Conservation (phyloP, 1,140 invertebrate species). For the Heterodera carotae region DNA sequence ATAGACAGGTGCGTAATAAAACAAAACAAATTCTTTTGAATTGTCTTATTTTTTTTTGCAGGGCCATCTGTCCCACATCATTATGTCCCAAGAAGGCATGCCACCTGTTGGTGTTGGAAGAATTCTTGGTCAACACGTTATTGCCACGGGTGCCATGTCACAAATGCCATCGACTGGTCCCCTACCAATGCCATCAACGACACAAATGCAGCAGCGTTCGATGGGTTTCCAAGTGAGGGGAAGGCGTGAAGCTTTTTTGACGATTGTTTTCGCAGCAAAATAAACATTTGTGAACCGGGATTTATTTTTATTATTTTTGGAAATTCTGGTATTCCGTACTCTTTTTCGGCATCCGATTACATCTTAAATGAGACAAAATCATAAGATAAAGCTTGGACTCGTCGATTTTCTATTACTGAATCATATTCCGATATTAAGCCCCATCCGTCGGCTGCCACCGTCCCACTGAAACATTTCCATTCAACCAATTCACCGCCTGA, state of each 20-base stretch:
- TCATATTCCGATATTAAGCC: not conserved
- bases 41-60: constrained; percentile 38
- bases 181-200: not conserved
- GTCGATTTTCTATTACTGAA: no score
- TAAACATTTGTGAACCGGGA: no score
- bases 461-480: not conserved
- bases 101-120: not conserved
- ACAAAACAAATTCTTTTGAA: constrained; percentile 11
- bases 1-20: constrained; percentile 33
- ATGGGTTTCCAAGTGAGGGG: not conserved
- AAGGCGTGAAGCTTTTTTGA: not conserved
- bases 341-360: no score
- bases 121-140: not conserved
- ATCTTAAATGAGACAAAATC: no score
- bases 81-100: constrained; percentile 49
- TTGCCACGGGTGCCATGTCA: not conserved
- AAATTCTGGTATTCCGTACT: no score
- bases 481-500: not conserved
- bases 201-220: not conserved
- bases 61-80: constrained; percentile 52
- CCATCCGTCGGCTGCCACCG: not conserved
- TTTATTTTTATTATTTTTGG: no score
- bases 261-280: no score
- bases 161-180: not conserved
- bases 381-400: no score